Conservation (phyloP, 92 coral and sea anemone genomes). For the Heteractis magnifica region DNA sequence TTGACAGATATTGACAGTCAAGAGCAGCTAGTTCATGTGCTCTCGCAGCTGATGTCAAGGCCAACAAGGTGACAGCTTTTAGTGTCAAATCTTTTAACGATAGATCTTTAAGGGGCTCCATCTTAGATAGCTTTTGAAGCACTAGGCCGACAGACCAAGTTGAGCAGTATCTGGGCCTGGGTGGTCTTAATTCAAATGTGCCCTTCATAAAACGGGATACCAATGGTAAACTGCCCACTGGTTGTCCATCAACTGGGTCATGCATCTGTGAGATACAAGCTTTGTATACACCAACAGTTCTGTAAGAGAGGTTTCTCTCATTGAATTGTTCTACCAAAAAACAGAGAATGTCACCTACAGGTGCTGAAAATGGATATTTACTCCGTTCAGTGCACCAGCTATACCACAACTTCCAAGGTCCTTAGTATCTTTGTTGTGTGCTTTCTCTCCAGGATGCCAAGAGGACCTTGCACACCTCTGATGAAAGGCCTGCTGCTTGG, state of each 20-base stretch:
- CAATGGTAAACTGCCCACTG: slow-evolving; percentile 44
- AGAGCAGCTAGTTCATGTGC: slow-evolving; percentile 47
- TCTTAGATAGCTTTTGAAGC: slow-evolving; percentile 16
- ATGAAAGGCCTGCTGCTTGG: not conserved
- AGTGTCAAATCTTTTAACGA: not conserved
- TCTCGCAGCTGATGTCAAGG: slow-evolving; percentile 42
- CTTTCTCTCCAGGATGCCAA: slow-evolving; percentile 45
- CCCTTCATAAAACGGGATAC: slow-evolving; percentile 61
- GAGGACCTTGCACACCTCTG: slow-evolving; percentile 37
- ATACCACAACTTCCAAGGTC: slow-evolving; percentile 47
- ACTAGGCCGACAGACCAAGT: slow-evolving; percentile 34
- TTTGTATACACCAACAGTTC: slow-evolving; percentile 47
- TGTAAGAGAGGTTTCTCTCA: slow-evolving; percentile 7
- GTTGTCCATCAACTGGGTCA: slow-evolving; percentile 30
- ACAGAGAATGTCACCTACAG: slow-evolving; percentile 44
- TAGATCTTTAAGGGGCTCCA: slow-evolving; percentile 19
- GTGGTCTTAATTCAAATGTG: slow-evolving; percentile 32
- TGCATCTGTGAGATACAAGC: slow-evolving; percentile 48
- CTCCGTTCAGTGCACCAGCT: slow-evolving; percentile 45
- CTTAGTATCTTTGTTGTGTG: slow-evolving; percentile 44
- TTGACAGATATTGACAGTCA: slow-evolving; percentile 18
- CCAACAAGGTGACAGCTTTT: slow-evolving; percentile 1
- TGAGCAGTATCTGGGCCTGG: slow-evolving; percentile 31
- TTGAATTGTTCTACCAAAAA: slow-evolving; percentile 25
- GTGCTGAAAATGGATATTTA: slow-evolving; percentile 49